Evolutionary conservation across 2,888 invertebrate species (phyloP), one percentile per base, ranked within the genome.

Genomic region (Merodon equestris): DNA sequence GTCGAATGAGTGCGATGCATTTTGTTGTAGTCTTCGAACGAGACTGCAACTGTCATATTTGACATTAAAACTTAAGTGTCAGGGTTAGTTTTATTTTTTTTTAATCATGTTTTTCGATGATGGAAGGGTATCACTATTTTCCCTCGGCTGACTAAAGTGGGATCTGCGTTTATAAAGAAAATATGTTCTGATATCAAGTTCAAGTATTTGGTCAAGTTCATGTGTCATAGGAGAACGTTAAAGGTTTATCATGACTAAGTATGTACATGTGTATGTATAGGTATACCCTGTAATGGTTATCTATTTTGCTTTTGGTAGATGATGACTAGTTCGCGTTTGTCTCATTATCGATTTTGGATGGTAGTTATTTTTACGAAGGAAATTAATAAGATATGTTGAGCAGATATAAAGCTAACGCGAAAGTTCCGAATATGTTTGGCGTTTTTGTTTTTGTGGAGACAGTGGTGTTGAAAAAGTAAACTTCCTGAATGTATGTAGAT

Each of bases 161-260:
- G 45, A 38, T 19, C 17, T 36, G 15, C 13, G 10, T 53, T 53
- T 53, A 27, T 27, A 19, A 9, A 34, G 0, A 12, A 47, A 47
- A 51, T 12, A 56, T 56, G 12, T 19, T 54, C 45, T 27, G 56
- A 56, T 48, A 48, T 5, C 42, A 60, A 68, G 71, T 71, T 71
- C 71, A 71, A 56, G 57, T 61, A 54, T 40, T 64, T 47, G 71
- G 63, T 57, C 71, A 72, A 72, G 71, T 72, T 72, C 71, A 72
- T 63, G 71, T 19, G 15, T 45, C 45, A 50, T 63, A 63, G 70
- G 47, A 18, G 10, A 47, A 18, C 40, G 47, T 60, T 4, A 61
- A 61, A 54, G 61, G 36, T 48, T 56, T 51, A 56, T 13, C 57
- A 44, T 51, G 14, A 50, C 15, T 57, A 36, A 56, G 44, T n/a